These are phyloP conservation scores for Blastobasis lacticolella DNA, from an alignment of 2,888 invertebrate genomes.

Conservation along the genomic window DNA sequence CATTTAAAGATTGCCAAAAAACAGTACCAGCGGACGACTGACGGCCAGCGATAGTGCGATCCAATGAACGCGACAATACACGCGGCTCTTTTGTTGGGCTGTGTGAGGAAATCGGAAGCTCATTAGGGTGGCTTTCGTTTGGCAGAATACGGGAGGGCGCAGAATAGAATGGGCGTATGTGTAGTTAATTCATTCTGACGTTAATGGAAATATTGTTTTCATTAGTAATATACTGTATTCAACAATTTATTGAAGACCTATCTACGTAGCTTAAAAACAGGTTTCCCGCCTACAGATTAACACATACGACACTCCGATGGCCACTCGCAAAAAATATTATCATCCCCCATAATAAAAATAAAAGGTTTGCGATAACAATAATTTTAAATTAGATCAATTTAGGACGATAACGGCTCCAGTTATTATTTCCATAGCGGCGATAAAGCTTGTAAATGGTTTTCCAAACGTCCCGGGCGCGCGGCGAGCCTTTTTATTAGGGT, in stretches of 20 bases:
- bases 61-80: background rate
- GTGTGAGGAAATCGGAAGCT: background rate
- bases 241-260: no score
- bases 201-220: no score
- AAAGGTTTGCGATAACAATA: constrained; percentile 68
- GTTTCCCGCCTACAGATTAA: constrained; percentile 3
- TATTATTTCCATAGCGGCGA: constrained; percentile 72
- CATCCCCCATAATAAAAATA: constrained; percentile 61
- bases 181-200: no score
- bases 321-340: constrained; percentile 48
- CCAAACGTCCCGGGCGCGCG: constrained; percentile 64
- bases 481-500: constrained; percentile 67
- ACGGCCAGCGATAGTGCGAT: background rate
- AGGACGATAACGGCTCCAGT: constrained; percentile 68
- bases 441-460: constrained; percentile 73
- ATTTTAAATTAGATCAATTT: constrained; percentile 72
- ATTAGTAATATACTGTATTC: no score
- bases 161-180: no score
- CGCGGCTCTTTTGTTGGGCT: background rate
- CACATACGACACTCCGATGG: constrained; percentile 19
- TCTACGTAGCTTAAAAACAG: no score
- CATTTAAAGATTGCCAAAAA: no score
- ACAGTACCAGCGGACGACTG: background rate
- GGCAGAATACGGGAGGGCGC: no score
- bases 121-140: no score